Base-by-base conservation (phyloP, 2,113 vertebrate genomes). In the Atherinomorus stipes region DNA sequence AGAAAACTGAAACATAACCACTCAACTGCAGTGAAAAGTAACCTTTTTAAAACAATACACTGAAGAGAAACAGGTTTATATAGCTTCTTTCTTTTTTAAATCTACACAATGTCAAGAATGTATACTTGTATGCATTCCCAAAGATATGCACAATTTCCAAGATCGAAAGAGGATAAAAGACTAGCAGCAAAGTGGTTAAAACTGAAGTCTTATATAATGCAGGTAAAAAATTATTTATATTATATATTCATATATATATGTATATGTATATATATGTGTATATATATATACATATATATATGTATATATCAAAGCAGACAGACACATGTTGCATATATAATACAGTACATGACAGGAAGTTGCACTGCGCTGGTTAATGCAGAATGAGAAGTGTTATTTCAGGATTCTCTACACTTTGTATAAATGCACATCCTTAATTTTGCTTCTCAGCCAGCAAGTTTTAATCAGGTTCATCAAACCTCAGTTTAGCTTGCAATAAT, bases 121-220 rank as follows among this genome's bases (percentile, higher is more conserved):
- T 90, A 92, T 88, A 91, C 88, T 88, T 82, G 88, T 91, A 91
- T 91, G 92, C 91, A 93, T 94, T 93, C 90, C 91, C 92, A 88
- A 90, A 93, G 89, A 86, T 91, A 93, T 90, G 92, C 87, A 93
- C 86, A 89, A 85, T 85, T 89, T 91, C 84, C 86, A 91, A 89
- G 88, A 90, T 77, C 50, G 85, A 89, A 90, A 89, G 91, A 91
- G 87, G 85, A 92, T 93, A 90, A 96, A 94, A 91, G 90, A 93
- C 95, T 93, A 97, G 95, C 95, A 97, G 96, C 94, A 91, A 94
- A 96, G 90, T 94, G 94, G 92, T 96, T 97, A 96, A 95, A 95
- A 93, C 88, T 93, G 93, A 96, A 95, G 89, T 91, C 87, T 90
- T 92, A 89, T 85, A 91, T 93, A 90, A 93, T 89, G 88, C 85